Evolutionary conservation across 2,797 vertebrate genomes (phyloP), one percentile per base, ranked within the genome.

Genomic region (Benthosema pterotum): DNA sequence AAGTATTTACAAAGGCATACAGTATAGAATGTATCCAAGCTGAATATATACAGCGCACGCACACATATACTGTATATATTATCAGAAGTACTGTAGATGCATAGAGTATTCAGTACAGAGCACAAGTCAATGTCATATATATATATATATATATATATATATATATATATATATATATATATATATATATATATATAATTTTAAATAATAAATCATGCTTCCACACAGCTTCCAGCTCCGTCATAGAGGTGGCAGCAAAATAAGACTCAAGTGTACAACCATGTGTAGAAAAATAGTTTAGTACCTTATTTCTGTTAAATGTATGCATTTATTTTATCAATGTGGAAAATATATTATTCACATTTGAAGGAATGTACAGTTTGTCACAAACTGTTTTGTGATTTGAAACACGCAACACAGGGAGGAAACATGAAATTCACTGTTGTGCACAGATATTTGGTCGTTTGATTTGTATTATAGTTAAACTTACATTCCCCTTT

Each of bases 1-100:
- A 91, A 78, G 60, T 90, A 91, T 89, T 64, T 89, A 93, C 88
- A 92, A 88, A 92, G 92, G 88, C 90, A 92, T 90, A 91, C 85
- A 77, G 88, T 90, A 92, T 90, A 91, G 86, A 77, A 75, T 75
- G 77, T 82, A 84, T 84, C 87, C 80, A 88, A 88, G 85, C 86
- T 85, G 82, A 77, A 84, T 72, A 72, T 83, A 76, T 82, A 38
- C n/a, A n/a, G n/a, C n/a, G n/a, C n/a, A n/a, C n/a, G n/a, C n/a
- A n/a, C n/a, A n/a, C 32, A 38, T 38, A 9, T 38, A 38, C 32
- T 38, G 8, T 38, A 9, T 38, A 38, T 38, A 38, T 38, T 72
- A 75, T 86, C 77, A 83, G 72, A 88, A 85, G 74, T 79, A n/a
- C n/a, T n/a, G n/a, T n/a, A 79, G 83, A 88, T 91, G 90, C 91